Percentiles rank a stretch among this genome's conserved stretches.
Conservation (phyloP, 2,113 vertebrate species). For the Leucosticte australis region DNA sequence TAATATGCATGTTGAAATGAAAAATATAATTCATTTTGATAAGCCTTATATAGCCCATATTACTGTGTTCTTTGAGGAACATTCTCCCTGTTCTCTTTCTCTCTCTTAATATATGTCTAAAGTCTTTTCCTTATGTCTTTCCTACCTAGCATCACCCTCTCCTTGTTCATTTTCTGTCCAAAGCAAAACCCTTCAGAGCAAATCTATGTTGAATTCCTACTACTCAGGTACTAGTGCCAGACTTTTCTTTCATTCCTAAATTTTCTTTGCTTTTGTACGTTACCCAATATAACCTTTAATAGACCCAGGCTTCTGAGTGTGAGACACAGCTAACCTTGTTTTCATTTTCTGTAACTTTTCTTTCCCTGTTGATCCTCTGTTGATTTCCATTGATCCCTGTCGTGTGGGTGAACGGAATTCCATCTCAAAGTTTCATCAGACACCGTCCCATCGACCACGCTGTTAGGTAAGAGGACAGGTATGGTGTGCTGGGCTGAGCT, state of each 20-base stretch:
- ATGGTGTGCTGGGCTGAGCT: neutral
- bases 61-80: conserved; percentile 52
- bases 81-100: conserved; percentile 64
- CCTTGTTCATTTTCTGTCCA: conserved; percentile 88
- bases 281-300: conserved; percentile 1
- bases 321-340: conserved; percentile 43
- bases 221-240: conserved; percentile 78
- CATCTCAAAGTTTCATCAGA: conserved; percentile 81
- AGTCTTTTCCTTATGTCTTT: conserved; percentile 70
- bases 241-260: conserved; percentile 59
- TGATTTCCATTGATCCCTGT: conserved; percentile 47
- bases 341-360: conserved; percentile 46
- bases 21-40: conserved; percentile 62
- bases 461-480: conserved; percentile 77
- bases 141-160: conserved; percentile 80
- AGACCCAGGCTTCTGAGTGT: neutral
- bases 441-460: conserved; percentile 79
- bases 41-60: conserved; percentile 62
- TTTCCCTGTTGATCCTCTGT: conserved; percentile 26
- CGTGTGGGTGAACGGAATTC: conserved; percentile 52
- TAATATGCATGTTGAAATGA: conserved; percentile 55
- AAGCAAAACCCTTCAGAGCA: conserved; percentile 87
- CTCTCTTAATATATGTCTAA: conserved; percentile 63
- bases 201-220: conserved; percentile 86
- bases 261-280: neutral